phyloP scores from a whole-genome alignment of 2,888 invertebrate species.

The Amblyteles armatorius region DNA sequence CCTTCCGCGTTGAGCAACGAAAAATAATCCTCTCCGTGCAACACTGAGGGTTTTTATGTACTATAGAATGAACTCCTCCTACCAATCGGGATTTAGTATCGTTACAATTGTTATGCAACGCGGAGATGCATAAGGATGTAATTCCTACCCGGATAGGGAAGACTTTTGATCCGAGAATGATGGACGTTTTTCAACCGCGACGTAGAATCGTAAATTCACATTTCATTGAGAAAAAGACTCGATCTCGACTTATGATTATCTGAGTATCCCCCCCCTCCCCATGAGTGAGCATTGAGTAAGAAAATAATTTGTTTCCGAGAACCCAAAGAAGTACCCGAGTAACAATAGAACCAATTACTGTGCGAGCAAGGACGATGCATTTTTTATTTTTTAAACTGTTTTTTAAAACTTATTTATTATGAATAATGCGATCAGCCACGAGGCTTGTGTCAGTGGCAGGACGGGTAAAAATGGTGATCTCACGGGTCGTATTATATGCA shows the following conservation, averaged over 20 bases:
- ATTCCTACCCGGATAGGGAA: conserved; percentile 47
- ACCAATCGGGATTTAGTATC: conserved; percentile 36
- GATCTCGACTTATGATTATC: conserved; percentile 29
- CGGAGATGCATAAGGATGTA: conserved; percentile 42
- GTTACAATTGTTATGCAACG: conserved; percentile 52
- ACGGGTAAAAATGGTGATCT: too few species aligned
- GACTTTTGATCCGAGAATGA: conserved; percentile 26
- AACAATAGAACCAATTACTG: not conserved
- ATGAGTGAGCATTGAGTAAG: conserved; percentile 41
- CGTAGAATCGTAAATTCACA: conserved; percentile 47
- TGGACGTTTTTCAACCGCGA: not conserved
- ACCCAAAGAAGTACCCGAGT: conserved; percentile 3
- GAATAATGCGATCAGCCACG: too few species aligned
- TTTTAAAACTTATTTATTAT: too few species aligned
- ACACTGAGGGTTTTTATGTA: not conserved
- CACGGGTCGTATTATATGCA: too few species aligned
- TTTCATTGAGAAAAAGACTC: conserved; percentile 59
- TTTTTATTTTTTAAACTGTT: too few species aligned
- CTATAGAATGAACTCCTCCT: not conserved
- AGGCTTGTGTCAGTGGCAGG: too few species aligned
- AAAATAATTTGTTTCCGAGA: conserved; percentile 21
- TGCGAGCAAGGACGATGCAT: not conserved
- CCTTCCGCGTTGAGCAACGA: not conserved
- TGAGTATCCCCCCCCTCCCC: not conserved
- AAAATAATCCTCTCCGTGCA: not conserved